These are phyloP conservation scores for Buphagus erythrorhynchus DNA, from an alignment of 2,797 vertebrate species.

Conservation along the genomic window DNA sequence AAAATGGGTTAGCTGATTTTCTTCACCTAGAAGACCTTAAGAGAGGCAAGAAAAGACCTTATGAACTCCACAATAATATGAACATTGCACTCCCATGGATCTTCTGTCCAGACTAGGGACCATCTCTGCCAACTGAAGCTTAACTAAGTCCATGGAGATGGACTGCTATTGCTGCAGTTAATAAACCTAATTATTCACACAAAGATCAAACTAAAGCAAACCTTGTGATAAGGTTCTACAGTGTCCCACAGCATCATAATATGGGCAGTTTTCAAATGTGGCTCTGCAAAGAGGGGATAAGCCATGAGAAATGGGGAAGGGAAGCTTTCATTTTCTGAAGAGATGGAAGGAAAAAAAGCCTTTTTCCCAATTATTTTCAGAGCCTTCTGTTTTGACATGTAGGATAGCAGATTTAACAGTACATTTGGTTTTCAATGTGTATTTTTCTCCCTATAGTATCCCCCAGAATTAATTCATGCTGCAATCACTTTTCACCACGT, in stretches of 20 bases:
- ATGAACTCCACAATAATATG: not conserved
- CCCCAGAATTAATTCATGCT: not conserved
- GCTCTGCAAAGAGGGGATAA: not conserved
- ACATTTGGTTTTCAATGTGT: not conserved
- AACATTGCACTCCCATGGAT: not conserved
- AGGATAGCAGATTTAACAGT: not conserved
- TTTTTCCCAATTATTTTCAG: not conserved
- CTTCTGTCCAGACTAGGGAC: not conserved
- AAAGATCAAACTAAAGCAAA: slow-evolving; percentile 26
- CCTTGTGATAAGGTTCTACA: slow-evolving; percentile 44
- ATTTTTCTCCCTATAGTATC: not conserved
- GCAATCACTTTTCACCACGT: not conserved
- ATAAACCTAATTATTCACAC: slow-evolving; percentile 11
- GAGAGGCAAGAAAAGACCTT: not conserved
- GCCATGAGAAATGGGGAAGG: not conserved
- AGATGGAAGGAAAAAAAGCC: not conserved
- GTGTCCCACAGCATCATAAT: not conserved
- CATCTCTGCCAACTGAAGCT: not conserved
- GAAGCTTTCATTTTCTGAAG: not conserved
- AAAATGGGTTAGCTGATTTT: slow-evolving; percentile 1
- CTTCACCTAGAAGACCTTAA: not conserved
- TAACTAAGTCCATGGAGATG: not conserved
- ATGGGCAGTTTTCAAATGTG: slow-evolving; percentile 8
- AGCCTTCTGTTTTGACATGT: not conserved
- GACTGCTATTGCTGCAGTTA: not conserved